Evolutionary conservation across 2,888 invertebrate species (phyloP).

Genomic region (Mesorhabditis sp.): DNA sequence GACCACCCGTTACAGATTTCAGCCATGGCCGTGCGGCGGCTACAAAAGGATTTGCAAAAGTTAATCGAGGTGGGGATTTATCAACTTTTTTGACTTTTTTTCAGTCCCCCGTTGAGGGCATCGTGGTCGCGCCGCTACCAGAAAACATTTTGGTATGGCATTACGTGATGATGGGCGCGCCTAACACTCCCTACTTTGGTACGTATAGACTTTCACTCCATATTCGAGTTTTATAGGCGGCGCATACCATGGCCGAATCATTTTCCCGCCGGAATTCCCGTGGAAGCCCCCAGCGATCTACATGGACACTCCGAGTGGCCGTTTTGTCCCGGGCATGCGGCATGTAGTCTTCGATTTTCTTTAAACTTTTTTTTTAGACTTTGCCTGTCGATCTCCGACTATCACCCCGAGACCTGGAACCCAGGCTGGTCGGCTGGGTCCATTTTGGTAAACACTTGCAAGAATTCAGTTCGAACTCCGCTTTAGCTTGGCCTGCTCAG

Average conservation of each 20-base stretch:
- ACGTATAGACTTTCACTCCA: neutral
- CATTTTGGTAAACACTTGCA: slow-evolving; percentile 67
- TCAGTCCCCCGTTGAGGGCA: slow-evolving; percentile 37
- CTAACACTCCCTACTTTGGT: slow-evolving; percentile 81
- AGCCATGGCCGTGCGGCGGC: slow-evolving; percentile 73
- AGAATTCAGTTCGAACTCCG: neutral
- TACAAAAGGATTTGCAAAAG: slow-evolving; percentile 91
- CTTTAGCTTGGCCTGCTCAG: slow-evolving; percentile 41
- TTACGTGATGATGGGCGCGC: slow-evolving; percentile 92
- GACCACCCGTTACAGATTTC: slow-evolving; percentile 7
- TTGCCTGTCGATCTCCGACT: slow-evolving; percentile 90
- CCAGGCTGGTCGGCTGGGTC: slow-evolving; percentile 95
- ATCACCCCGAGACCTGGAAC: slow-evolving; percentile 98
- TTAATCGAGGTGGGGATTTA: slow-evolving; percentile 68
- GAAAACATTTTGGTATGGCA: slow-evolving; percentile 97
- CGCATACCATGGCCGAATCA: slow-evolving; percentile 84
- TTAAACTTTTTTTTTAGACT: slow-evolving; percentile 59
- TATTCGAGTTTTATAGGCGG: slow-evolving; percentile 62
- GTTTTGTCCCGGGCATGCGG: slow-evolving; percentile 41
- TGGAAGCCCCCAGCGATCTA: slow-evolving; percentile 55
- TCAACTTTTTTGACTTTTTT: slow-evolving; percentile 2
- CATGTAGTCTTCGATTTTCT: slow-evolving; percentile 7
- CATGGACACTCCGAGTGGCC: slow-evolving; percentile 84
- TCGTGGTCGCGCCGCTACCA: slow-evolving; percentile 74
- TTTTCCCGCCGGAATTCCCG: slow-evolving; percentile 72